These are phyloP conservation scores for Alentia gelatinosa DNA, from an alignment of 2,888 invertebrate species.

Conservation along the genomic window DNA sequence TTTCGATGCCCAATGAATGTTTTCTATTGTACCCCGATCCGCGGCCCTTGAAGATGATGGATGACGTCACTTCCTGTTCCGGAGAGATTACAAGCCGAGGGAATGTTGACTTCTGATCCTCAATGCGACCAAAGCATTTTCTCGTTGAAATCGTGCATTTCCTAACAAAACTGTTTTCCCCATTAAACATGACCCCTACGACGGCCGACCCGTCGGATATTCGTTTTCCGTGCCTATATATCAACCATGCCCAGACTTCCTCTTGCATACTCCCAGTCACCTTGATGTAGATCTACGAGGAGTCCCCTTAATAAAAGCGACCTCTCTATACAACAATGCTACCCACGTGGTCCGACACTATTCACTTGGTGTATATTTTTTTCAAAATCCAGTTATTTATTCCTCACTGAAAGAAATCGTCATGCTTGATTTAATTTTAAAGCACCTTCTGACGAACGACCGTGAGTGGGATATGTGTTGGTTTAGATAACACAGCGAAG, in stretches of 20 bases:
- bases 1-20: neutral
- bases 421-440: too few species aligned
- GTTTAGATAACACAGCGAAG: neutral
- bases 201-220: neutral
- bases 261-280: neutral
- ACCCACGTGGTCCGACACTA: neutral
- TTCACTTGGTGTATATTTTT: too few species aligned
- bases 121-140: neutral
- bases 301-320: neutral
- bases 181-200: neutral
- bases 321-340: neutral
- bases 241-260: neutral
- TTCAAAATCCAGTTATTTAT: too few species aligned
- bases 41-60: neutral
- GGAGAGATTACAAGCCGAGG: slow-evolving; percentile 18
- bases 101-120: neutral
- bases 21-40: slow-evolving; percentile 19
- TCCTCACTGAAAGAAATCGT: too few species aligned
- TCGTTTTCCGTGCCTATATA: neutral
- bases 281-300: neutral
- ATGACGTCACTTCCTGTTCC: slow-evolving; percentile 3
- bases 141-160: neutral
- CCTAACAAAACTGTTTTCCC: neutral
- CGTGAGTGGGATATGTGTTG: neutral
- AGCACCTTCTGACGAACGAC: too few species aligned